Evolutionary conservation across 2,113 vertebrate genomes (phyloP), one percentile per base, ranked within the genome.

Genomic region (Nothocercus julius): DNA sequence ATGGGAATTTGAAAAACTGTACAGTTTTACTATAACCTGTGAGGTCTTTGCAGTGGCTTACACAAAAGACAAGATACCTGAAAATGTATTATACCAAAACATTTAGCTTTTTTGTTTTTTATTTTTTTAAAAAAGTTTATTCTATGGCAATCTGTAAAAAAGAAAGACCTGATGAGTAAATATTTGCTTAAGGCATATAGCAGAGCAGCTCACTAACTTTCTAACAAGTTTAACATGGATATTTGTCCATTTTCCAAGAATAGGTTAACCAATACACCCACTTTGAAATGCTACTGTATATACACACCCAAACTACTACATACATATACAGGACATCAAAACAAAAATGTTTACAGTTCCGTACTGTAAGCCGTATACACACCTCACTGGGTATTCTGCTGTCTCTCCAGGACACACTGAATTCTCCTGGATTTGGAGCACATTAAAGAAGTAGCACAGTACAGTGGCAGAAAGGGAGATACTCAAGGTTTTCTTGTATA

Each of bases 161-260:
- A 97, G 86, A 97, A 97, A 77, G 97, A 95, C 98, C 97, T 90
- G 96, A 94, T 96, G 97, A 97, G 98, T 98, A 98, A 97, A 96
- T 98, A 96, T 96, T 92, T 97, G 97, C 97, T 98, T 98, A 98
- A 98, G 98, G 98, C 98, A 98, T 96, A 97, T 80, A 98, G 98
- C 98, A 97, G 97, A 97, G 97, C 97, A 97, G 98, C 97, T 97
- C 84, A 93, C 97, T 97, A 97, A 97, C 96, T 97, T 97, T 87
- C 97, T 97, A 97, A 95, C 95, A 63, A 69, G 89, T 90, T 94
- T 96, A 93, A 97, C 95, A 94, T 86, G 92, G 96, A 95, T 92
- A 87, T 89, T 95, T 97, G 82, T 72, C 95, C 82, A 86, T 74
- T 85, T 84, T 93, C 97, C 97, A 85, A 90, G 95, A 97, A 96